Evolutionary conservation across 2,888 invertebrate species (phyloP).

Genomic region (Sepiola atlantica): DNA sequence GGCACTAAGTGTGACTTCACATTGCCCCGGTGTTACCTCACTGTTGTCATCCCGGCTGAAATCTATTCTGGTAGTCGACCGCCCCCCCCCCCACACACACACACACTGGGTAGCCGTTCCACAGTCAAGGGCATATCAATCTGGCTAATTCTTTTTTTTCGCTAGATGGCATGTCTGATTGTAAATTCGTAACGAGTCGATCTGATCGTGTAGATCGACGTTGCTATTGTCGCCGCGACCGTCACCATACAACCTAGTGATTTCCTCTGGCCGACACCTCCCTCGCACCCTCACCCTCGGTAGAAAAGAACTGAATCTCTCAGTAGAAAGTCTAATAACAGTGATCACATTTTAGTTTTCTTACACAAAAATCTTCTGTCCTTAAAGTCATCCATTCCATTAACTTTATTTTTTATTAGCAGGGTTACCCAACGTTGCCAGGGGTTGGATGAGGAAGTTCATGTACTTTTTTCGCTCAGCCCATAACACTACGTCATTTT

Average conservation of each 20-base stretch:
- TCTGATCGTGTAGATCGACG: neutral
- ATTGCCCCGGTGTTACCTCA: neutral
- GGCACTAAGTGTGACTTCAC: neutral
- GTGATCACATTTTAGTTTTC: constrained; percentile 16
- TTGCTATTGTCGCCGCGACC: neutral
- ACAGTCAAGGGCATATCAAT: constrained; percentile 32
- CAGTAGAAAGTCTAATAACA: neutral
- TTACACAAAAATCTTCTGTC: neutral
- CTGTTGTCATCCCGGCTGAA: neutral
- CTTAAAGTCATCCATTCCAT: neutral
- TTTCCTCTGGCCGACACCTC: neutral
- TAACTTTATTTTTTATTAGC: neutral
- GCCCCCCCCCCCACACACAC: too few species aligned
- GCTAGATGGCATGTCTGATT: neutral
- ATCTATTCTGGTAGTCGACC: neutral
- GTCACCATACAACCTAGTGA: neutral
- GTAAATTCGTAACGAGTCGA: neutral
- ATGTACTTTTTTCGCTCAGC: too few species aligned
- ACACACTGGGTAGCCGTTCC: neutral
- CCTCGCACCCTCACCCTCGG: neutral
- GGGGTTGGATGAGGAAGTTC: too few species aligned
- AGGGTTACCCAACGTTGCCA: too few species aligned
- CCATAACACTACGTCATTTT: too few species aligned
- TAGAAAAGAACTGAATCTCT: neutral
- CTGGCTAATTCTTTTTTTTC: neutral